These are phyloP conservation scores for Euthynnus affinis DNA, from an alignment of 2,797 vertebrate species.

Conservation along the genomic window DNA sequence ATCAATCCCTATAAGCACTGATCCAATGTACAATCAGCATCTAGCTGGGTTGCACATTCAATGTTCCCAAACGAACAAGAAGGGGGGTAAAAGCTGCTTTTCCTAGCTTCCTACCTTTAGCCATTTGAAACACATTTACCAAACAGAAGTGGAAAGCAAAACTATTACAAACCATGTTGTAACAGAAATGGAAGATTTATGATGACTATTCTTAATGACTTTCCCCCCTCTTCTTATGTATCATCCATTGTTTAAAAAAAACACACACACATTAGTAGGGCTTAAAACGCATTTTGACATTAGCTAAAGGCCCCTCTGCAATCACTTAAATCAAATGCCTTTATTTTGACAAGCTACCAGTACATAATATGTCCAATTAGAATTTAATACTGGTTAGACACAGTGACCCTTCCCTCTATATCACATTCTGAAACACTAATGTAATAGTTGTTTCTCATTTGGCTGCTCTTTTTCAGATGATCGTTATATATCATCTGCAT, in stretches of 20 bases:
- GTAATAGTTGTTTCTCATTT: constrained; percentile 82
- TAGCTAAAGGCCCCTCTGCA: constrained; percentile 55
- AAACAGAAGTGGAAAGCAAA: constrained; percentile 16
- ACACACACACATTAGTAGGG: constrained; percentile 44
- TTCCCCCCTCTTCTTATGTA: background rate
- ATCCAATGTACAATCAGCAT: constrained; percentile 78
- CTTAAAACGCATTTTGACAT: constrained; percentile 61
- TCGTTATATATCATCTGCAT: constrained; percentile 78
- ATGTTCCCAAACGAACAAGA: constrained; percentile 71
- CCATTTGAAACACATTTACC: constrained; percentile 20
- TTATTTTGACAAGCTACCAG: constrained; percentile 81
- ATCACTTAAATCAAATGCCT: constrained; percentile 71
- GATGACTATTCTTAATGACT: constrained; percentile 27
- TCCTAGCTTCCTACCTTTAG: constrained; percentile 24
- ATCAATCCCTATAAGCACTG: constrained; percentile 86
- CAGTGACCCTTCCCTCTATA: constrained; percentile 72
- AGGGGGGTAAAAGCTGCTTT: background rate
- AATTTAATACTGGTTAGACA: constrained; percentile 76
- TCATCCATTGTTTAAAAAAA: constrained; percentile 34
- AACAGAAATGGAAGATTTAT: constrained; percentile 26
- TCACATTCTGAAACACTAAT: constrained; percentile 74
- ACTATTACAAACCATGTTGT: constrained; percentile 23
- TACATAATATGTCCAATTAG: constrained; percentile 82
- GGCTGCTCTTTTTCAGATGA: constrained; percentile 70
- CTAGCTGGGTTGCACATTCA: constrained; percentile 73